Conservation (phyloP, 2,888 invertebrate genomes). For the Chalcosyrphus nemorum region DNA sequence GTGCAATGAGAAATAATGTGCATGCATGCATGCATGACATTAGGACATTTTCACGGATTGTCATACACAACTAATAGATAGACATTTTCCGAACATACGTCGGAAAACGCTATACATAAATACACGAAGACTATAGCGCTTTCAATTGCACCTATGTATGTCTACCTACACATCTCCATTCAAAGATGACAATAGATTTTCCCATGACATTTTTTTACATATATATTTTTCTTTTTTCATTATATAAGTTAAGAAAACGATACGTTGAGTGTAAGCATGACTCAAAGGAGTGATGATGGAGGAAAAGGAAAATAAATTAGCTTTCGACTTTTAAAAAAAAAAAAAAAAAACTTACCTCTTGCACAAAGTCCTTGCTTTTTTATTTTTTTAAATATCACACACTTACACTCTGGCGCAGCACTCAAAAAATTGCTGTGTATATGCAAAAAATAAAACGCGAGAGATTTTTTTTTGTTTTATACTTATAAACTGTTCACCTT, state of each 20-base stretch:
- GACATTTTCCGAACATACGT: slow-evolving; percentile 63
- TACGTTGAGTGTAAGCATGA: slow-evolving; percentile 24
- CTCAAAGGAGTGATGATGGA: slow-evolving; percentile 19
- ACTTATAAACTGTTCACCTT: slow-evolving; percentile 26
- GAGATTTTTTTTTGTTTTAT: slow-evolving; percentile 34
- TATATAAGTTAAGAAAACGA: slow-evolving; percentile 65
- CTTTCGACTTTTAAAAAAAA: slow-evolving; percentile 54
- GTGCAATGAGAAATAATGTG: slow-evolving; percentile 67
- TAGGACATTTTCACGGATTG: slow-evolving; percentile 71
- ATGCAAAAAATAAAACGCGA: slow-evolving; percentile 46
- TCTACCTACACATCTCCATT: slow-evolving; percentile 42
- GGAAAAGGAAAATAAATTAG: slow-evolving; percentile 40
- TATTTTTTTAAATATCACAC: slow-evolving; percentile 46
- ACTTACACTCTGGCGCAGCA: slow-evolving; percentile 67
- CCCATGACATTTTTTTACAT: slow-evolving; percentile 28
- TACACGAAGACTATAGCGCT: slow-evolving; percentile 11
- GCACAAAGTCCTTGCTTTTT: slow-evolving; percentile 60
- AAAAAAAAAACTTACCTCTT: slow-evolving; percentile 66
- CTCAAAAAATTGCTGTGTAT: slow-evolving; percentile 62
- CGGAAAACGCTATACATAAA: slow-evolving; percentile 34
- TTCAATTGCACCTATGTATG: slow-evolving; percentile 47
- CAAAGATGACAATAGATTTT: slow-evolving; percentile 68
- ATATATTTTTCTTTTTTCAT: slow-evolving; percentile 17
- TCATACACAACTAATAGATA: slow-evolving; percentile 72
- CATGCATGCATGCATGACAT: slow-evolving; percentile 71